Evolutionary conservation across 2,797 vertebrate genomes (phyloP).

Genomic region (Pantherophis vulpinus): DNA sequence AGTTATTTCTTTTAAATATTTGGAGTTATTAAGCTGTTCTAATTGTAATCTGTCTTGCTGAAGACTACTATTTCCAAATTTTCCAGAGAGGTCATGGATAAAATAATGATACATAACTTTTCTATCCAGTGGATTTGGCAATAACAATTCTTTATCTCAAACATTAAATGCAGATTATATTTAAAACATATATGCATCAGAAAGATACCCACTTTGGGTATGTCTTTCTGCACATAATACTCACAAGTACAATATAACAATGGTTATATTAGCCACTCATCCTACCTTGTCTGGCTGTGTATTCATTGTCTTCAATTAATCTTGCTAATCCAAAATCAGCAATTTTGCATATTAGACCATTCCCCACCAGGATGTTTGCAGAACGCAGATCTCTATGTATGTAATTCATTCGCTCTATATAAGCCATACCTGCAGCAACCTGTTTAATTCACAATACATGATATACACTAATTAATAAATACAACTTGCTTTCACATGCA

Average conservation of each 20-base stretch:
- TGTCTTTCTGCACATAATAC: background rate
- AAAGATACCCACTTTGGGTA: background rate
- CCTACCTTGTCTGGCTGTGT: conserved; percentile 93
- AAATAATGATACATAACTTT: conserved; percentile 10
- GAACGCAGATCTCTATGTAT: conserved; percentile 95
- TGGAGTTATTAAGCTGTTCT: background rate
- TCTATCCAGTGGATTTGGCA: background rate
- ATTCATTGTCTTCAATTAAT: conserved; percentile 96
- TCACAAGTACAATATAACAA: background rate
- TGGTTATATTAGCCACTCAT: background rate
- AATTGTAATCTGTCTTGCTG: background rate
- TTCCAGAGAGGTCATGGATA: background rate
- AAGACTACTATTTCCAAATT: background rate
- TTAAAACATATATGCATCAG: conserved; percentile 9
- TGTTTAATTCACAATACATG: conserved; percentile 55
- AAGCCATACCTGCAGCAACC: conserved; percentile 95
- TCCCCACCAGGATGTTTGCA: conserved; percentile 94
- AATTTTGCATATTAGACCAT: conserved; percentile 94
- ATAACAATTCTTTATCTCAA: background rate
- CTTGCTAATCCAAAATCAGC: conserved; percentile 93
- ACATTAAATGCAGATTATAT: background rate
- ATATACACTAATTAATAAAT: background rate
- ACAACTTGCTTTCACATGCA: fast-evolving
- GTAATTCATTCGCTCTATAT: conserved; percentile 98
- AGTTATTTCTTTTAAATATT: background rate